A percentile compares a stretch with the other conserved stretches of the same genome.
phyloP scores from a whole-genome alignment of 2,113 vertebrate species.

The Platysternon megacephalum region DNA sequence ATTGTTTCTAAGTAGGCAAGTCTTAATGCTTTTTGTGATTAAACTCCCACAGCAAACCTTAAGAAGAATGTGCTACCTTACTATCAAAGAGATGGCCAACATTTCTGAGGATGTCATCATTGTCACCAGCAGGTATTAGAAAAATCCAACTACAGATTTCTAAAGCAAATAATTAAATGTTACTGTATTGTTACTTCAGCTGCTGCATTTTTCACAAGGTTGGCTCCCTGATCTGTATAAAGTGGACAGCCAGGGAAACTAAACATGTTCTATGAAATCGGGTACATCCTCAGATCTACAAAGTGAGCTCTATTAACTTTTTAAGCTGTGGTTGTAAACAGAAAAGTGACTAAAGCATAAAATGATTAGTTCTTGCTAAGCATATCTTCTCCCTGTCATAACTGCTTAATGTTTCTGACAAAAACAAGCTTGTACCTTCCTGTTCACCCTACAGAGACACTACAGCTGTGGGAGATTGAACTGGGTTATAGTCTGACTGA shows the following conservation, averaged over 20 bases:
- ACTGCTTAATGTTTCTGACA: not conserved
- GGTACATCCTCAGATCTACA: accelerated
- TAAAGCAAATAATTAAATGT: not conserved
- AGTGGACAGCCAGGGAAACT: not conserved
- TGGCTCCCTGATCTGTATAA: accelerated
- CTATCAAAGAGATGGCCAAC: conserved; percentile 99
- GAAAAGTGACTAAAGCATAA: not conserved
- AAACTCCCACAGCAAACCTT: conserved; percentile 89
- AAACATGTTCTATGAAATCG: not conserved
- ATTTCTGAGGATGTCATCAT: conserved; percentile 99
- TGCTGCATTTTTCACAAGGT: accelerated
- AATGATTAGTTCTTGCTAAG: not conserved
- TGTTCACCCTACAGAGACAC: not conserved
- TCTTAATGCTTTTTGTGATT: not conserved
- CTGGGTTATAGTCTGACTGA: not conserved
- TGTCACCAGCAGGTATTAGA: conserved; percentile 95
- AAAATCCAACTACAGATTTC: accelerated
- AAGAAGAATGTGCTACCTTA: conserved; percentile 97
- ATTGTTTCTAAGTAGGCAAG: not conserved
- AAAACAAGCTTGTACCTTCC: not conserved
- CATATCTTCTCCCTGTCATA: not conserved
- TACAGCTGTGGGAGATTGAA: too few species aligned
- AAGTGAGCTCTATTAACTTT: accelerated
- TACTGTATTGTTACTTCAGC: not conserved
- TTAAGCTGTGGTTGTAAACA: not conserved